Conservation (phyloP, 2,113 vertebrate species). For the Cromileptes altivelis region DNA sequence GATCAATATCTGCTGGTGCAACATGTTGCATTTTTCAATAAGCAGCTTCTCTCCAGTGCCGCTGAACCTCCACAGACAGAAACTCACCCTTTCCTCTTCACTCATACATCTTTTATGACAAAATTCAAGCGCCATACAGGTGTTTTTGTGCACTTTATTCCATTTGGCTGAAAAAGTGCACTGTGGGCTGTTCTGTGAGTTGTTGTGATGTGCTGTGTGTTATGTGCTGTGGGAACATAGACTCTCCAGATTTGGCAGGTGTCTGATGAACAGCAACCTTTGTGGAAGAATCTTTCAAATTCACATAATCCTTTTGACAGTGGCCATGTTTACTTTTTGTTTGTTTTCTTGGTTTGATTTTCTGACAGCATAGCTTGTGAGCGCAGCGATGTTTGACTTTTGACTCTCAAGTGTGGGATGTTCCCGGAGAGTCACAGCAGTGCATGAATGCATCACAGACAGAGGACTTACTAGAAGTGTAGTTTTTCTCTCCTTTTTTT, state of each 20-base stretch:
- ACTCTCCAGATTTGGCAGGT: neutral
- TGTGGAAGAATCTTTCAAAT: conserved; percentile 4
- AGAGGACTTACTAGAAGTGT: neutral
- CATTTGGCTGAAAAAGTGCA: neutral
- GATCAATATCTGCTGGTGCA: neutral
- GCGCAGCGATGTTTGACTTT: neutral
- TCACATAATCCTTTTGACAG: conserved; percentile 25
- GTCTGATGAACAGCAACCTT: neutral
- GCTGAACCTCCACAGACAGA: neutral
- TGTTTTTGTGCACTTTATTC: conserved; percentile 4
- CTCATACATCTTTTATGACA: conserved; percentile 13
- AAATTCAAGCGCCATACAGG: neutral
- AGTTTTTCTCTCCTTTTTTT: too few species aligned
- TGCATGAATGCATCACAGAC: neutral
- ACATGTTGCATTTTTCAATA: neutral
- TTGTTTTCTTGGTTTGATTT: conserved; percentile 15
- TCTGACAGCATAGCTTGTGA: neutral
- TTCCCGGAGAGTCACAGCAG: conserved; percentile 10
- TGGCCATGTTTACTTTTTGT: neutral
- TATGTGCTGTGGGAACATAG: neutral
- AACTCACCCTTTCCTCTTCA: neutral
- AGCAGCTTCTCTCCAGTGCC: neutral
- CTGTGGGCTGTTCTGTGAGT: neutral
- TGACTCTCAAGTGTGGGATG: conserved; percentile 1
- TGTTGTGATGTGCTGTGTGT: neutral